A percentile compares a stretch with the other conserved stretches of the same genome.
Conservation (phyloP, 2,113 vertebrate genomes). For the Myiopsitta monachus region DNA sequence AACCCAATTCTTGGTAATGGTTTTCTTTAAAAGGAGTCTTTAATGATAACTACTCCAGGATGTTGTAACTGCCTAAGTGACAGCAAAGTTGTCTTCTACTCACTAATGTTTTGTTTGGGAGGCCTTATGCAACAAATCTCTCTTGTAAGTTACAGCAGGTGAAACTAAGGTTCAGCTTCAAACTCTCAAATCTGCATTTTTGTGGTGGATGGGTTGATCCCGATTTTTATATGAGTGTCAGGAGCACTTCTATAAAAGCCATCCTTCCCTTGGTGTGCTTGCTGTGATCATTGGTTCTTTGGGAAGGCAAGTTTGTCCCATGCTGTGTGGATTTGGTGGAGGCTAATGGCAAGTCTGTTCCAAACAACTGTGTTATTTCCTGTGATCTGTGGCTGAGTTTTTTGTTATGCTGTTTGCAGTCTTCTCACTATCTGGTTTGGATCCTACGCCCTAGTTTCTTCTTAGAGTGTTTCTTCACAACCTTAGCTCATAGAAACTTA, state of each 20-base stretch:
- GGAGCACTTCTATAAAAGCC: background rate
- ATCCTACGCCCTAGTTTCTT: background rate
- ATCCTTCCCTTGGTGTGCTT: background rate
- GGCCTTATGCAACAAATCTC: background rate
- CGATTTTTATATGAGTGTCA: background rate
- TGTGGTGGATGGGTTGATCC: background rate
- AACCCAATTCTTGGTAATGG: background rate
- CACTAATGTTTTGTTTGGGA: background rate
- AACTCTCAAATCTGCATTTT: background rate
- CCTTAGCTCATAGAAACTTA: background rate
- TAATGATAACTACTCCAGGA: background rate
- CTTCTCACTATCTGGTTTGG: background rate
- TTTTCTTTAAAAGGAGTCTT: background rate
- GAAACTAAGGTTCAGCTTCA: background rate
- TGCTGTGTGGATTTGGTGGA: background rate
- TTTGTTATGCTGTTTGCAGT: accelerated
- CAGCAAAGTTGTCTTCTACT: background rate
- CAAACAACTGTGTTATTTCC: background rate
- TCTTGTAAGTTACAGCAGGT: background rate
- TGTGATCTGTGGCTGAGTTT: background rate
- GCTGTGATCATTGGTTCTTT: accelerated
- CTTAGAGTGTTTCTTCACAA: background rate
- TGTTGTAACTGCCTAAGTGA: background rate
- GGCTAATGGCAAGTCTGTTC: background rate
- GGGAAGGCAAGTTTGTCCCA: background rate